Percentiles rank a stretch among this genome's conserved stretches.
Evolutionary conservation across 2,888 invertebrate genomes (phyloP).

Genomic region (Oxystoma pomonae): DNA sequence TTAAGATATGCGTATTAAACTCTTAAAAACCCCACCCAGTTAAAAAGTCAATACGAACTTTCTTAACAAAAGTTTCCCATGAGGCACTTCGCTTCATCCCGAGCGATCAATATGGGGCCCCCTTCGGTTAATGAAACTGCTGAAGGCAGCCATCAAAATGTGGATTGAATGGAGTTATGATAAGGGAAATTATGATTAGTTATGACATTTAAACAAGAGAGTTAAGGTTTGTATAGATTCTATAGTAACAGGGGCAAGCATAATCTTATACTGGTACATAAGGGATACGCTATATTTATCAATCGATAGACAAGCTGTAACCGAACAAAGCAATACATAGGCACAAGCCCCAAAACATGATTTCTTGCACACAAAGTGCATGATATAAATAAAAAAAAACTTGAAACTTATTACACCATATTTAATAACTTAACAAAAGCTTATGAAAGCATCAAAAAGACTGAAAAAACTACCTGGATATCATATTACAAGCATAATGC

Average conservation of each 20-base stretch:
- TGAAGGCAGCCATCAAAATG: neutral
- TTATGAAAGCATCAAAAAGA: neutral
- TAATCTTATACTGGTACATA: too few relatives aligned
- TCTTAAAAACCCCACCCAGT: neutral
- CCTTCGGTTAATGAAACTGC: neutral
- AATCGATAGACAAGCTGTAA: too few relatives aligned
- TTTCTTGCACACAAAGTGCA: too few relatives aligned
- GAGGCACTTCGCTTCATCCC: neutral
- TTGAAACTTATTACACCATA: slow-evolving; percentile 27
- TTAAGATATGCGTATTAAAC: neutral
- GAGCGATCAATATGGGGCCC: neutral
- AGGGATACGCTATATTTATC: too few relatives aligned
- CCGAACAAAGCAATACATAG: too few relatives aligned
- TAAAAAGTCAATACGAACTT: neutral
- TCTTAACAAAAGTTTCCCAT: neutral
- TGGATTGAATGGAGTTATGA: neutral
- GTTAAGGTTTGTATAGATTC: neutral
- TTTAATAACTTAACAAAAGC: slow-evolving; percentile 27
- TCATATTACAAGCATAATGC: neutral
- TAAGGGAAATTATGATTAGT: neutral
- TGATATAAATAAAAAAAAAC: too few relatives aligned
- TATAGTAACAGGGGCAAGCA: too few relatives aligned
- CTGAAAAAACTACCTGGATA: neutral
- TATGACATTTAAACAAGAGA: neutral
- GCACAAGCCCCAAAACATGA: too few relatives aligned